Evolutionary conservation across 2,113 vertebrate genomes (phyloP).

Genomic region (Noctilio leporinus): DNA sequence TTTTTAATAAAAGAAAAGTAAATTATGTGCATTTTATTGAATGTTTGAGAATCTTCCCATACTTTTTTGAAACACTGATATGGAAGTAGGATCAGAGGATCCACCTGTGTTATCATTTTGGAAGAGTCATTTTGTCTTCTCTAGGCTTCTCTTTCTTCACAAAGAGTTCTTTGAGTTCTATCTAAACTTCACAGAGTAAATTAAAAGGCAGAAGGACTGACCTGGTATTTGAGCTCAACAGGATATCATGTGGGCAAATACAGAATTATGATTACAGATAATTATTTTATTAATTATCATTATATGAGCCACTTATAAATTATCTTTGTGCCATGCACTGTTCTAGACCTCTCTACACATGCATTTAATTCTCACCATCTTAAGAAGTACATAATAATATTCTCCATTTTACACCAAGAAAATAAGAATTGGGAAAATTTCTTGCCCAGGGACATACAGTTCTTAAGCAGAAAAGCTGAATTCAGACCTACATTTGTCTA

Average conservation of each 20-base stretch:
- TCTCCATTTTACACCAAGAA: neutral
- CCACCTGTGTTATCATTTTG: accelerated
- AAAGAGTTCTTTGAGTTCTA: neutral
- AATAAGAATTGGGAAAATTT: neutral
- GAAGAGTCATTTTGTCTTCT: neutral
- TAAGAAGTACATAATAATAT: neutral
- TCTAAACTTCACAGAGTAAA: neutral
- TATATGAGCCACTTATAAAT: neutral
- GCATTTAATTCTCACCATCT: neutral
- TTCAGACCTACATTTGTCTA: neutral
- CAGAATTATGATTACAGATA: neutral
- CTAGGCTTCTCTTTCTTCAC: neutral
- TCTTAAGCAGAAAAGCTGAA: neutral
- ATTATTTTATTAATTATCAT: neutral
- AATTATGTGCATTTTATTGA: neutral
- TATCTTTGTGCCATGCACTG: neutral
- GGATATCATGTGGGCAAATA: neutral
- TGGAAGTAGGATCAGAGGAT: neutral
- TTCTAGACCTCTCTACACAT: neutral
- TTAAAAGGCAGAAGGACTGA: neutral
- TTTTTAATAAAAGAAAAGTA: neutral
- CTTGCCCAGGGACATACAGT: neutral
- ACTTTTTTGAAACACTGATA: neutral
- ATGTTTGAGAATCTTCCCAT: neutral
- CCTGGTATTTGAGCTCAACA: neutral